Conservation (phyloP, 1,140 invertebrate genomes). For the Stenopsyche tienmushanensis region DNA sequence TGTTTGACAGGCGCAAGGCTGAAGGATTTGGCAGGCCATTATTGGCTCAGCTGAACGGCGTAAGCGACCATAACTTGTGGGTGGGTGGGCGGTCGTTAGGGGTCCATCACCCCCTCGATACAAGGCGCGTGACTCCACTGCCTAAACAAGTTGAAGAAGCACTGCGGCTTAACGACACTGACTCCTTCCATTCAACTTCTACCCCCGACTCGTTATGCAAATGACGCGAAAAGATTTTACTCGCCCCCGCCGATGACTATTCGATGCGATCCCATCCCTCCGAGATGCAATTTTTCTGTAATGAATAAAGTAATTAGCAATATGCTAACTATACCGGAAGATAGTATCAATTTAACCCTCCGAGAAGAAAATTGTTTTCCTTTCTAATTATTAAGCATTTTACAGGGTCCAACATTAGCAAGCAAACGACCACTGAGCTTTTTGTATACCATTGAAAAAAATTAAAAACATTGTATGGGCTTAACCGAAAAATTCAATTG, state of each 20-base stretch:
- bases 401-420: too few species aligned
- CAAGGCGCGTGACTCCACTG: slow-evolving; percentile 11
- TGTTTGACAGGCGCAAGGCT: slow-evolving; percentile 23
- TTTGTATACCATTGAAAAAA: too few species aligned
- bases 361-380: too few species aligned
- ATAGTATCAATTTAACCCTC: too few species aligned
- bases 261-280: background rate
- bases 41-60: slow-evolving; percentile 26
- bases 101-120: background rate
- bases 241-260: slow-evolving; percentile 7
- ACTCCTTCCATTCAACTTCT: background rate
- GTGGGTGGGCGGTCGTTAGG: background rate
- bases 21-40: slow-evolving; percentile 26
- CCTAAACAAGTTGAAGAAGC: slow-evolving; percentile 8
- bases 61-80: slow-evolving; percentile 4
- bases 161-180: background rate
- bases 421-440: too few species aligned
- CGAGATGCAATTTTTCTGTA: background rate
- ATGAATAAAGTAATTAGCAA: too few species aligned
- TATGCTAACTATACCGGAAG: too few species aligned
- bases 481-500: too few species aligned
- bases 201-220: slow-evolving; percentile 24
- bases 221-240: slow-evolving; percentile 11
- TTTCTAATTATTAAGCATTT: too few species aligned
- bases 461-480: too few species aligned